Base-by-base conservation (phyloP, 2,797 vertebrate genomes). In the Gephyroberyx darwinii region DNA sequence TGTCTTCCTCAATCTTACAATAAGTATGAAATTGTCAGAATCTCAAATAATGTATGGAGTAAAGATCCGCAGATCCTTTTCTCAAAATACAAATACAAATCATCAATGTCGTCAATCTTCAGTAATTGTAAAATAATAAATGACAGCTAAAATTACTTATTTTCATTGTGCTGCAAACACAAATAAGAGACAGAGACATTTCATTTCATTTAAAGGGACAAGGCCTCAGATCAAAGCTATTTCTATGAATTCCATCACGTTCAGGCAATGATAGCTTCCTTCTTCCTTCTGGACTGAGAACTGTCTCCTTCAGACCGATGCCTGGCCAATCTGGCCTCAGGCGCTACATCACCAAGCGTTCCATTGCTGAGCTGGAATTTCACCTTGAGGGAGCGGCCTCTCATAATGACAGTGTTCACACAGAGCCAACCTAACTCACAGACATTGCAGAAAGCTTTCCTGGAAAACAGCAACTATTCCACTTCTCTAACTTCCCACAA, bases 311-410 rank as follows among this genome's bases (percentile, higher is more conserved):
- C 77, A 85, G 72, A 64, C 74, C 64, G 33, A 71, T 65, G 69
- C 65, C 39, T 56, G 53, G 74, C 76, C 68, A 75, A 57, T 82
- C 41, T 65, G 39, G 69, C 84, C 77, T 76, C 45, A 48, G 80
- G 86, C 54, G 3, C 59, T 81, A 61, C 78, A 83, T 72, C 71
- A 64, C 50, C 59, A 81, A 78, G 60, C 75, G 47, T 54, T 74
- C 66, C 64, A 73, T 67, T 63, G 73, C 71, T n/a, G 39, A 60
- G 67, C 47, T 78, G 74, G 78, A 78, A 84, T 86, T 84, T 87
- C 65, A 87, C 88, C 82, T 84, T 63, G 39, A 79, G 84, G 77
- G 67, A 78, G 71, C n/a, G n/a, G 76, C 84, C 69, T 78, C 65
- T 74, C 77, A 69, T 77, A 60, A 83, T 63, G 48, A 74, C 7